These are phyloP conservation scores for Danaus chrysippus DNA, from an alignment of 2,888 invertebrate species.

Conservation along the genomic window DNA sequence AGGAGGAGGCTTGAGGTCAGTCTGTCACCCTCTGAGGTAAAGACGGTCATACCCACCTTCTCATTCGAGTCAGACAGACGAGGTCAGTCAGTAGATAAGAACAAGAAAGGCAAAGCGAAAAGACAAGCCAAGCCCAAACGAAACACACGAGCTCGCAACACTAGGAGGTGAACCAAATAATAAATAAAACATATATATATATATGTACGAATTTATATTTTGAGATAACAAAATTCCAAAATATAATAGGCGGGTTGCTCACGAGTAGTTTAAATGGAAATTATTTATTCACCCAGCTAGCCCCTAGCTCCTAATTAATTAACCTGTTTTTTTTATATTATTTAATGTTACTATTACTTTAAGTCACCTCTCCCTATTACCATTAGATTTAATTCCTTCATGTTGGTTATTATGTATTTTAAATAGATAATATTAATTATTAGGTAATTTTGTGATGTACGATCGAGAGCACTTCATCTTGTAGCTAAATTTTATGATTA, in stretches of 20 bases:
- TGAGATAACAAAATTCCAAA: slow-evolving; percentile 44
- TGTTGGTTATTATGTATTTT: slow-evolving; percentile 61
- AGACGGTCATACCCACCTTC: slow-evolving; percentile 48
- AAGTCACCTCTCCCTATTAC: slow-evolving; percentile 66
- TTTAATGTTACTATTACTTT: slow-evolving; percentile 75
- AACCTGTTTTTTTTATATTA: slow-evolving; percentile 50
- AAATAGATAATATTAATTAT: slow-evolving; percentile 38
- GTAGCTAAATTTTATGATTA: slow-evolving; percentile 23
- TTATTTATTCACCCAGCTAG: slow-evolving; percentile 53
- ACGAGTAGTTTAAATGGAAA: slow-evolving; percentile 40
- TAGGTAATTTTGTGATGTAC: slow-evolving; percentile 46
- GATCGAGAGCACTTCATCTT: slow-evolving; percentile 38
- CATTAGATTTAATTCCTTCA: slow-evolving; percentile 67
- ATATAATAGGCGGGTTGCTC: slow-evolving; percentile 53
- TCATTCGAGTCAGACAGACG: slow-evolving; percentile 64
- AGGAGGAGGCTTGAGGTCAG: slow-evolving; percentile 58
- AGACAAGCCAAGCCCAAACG: slow-evolving; percentile 49
- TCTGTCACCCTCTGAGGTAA: slow-evolving; percentile 61
- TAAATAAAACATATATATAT: neutral
- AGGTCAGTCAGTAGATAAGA: slow-evolving; percentile 55
- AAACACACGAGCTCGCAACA: slow-evolving; percentile 48
- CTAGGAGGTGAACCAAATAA: slow-evolving; percentile 53
- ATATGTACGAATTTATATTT: slow-evolving; percentile 6
- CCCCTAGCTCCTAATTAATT: slow-evolving; percentile 34
- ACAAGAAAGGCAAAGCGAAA: slow-evolving; percentile 34